A percentile compares a stretch with the other conserved stretches of the same genome.
Evolutionary conservation across 1,140 invertebrate species (phyloP).

Genomic region (Conopomorpha cramerella): DNA sequence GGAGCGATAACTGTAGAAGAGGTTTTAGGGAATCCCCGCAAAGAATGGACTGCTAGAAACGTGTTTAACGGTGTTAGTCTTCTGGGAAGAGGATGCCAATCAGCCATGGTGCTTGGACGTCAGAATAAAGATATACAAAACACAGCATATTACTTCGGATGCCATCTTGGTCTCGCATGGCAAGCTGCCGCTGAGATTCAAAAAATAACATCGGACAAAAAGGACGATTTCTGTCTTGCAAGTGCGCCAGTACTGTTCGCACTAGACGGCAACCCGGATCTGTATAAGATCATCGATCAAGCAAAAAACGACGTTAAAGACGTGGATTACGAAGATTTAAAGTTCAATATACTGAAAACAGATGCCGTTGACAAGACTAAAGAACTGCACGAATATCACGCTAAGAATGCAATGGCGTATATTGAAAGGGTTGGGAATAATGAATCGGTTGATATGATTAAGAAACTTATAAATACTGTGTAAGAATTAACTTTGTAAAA

Average conservation of each 20-base stretch:
- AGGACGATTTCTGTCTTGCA: constrained; percentile 66
- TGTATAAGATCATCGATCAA: constrained; percentile 71
- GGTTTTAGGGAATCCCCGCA: constrained; percentile 66
- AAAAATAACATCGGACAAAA: constrained; percentile 37
- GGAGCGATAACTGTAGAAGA: constrained; percentile 46
- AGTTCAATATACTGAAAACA: constrained; percentile 70
- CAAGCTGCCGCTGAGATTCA: constrained; percentile 71
- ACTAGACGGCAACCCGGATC: constrained; percentile 68
- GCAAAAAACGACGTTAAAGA: constrained; percentile 69
- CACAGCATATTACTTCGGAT: constrained; percentile 81
- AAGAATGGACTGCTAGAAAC: constrained; percentile 84
- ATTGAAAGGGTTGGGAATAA: constrained; percentile 38
- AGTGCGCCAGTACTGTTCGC: constrained; percentile 81
- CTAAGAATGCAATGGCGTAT: constrained; percentile 31
- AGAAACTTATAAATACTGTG: constrained; percentile 46
- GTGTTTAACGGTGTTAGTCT: constrained; percentile 77
- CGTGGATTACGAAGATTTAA: constrained; percentile 73
- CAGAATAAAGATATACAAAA: constrained; percentile 68
- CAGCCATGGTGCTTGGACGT: constrained; percentile 76
- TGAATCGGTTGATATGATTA: constrained; percentile 45
- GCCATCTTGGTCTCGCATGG: constrained; percentile 82
- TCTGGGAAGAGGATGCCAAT: constrained; percentile 81
- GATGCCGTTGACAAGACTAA: constrained; percentile 45
- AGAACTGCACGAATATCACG: constrained; percentile 36
- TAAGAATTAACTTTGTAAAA: constrained; percentile 8